A percentile compares a stretch with the other conserved stretches of the same genome.
Conservation (phyloP, 2,888 invertebrate genomes). For the Tethea ocularis region DNA sequence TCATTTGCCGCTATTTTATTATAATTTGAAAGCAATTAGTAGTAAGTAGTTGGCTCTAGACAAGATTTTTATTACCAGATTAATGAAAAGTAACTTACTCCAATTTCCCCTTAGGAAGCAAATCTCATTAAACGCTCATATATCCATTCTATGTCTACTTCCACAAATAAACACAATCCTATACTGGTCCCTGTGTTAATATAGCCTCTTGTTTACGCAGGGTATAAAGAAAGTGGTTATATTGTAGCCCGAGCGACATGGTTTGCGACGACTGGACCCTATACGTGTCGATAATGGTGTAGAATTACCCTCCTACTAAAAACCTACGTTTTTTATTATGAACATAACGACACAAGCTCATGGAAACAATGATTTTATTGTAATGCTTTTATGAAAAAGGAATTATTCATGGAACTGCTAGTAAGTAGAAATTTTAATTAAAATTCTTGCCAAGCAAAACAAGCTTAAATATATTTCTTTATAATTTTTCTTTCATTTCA, state of each 20-base stretch:
- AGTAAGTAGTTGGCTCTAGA: no score
- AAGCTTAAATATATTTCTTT: neutral
- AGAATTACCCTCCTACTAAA: neutral
- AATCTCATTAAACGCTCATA: neutral
- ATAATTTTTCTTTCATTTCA: no score
- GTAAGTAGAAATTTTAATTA: neutral
- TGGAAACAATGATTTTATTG: neutral
- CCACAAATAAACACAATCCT: conserved; percentile 3
- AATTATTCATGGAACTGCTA: neutral
- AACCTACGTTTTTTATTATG: no score
- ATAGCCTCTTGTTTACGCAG: conserved; percentile 4
- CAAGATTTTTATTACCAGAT: neutral
- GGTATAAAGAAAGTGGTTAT: neutral
- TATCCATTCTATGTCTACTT: neutral
- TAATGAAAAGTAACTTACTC: neutral
- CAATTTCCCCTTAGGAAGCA: neutral
- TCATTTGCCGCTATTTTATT: no score
- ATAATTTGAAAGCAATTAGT: no score
- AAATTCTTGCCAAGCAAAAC: neutral
- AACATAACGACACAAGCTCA: neutral
- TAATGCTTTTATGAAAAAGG: neutral
- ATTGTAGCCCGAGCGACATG: neutral
- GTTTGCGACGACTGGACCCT: no score
- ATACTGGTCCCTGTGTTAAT: neutral
- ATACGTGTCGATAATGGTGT: no score